Evolutionary conservation across 2,113 vertebrate genomes (phyloP), one percentile per base, ranked within the genome.

Genomic region (Naja naja): DNA sequence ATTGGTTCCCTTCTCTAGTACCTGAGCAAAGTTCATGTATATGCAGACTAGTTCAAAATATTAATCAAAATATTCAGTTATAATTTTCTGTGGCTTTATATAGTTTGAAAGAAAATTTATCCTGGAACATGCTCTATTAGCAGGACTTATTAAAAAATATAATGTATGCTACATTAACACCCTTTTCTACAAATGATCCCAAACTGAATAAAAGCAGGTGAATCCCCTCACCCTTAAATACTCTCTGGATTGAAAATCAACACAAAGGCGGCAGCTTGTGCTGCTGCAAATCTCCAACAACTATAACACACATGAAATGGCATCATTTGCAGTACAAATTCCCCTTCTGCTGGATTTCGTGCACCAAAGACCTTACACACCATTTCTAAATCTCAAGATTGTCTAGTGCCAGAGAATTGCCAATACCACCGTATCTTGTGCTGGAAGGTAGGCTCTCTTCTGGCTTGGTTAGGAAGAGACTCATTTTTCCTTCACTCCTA

Each of bases 151-250:
- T 25, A 39, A 81, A 56, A 11, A 11, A 58, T 64, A n/a, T 16
- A 69, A 39, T 74, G 22, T 16, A 27, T 45, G 60, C 5, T 45
- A 89, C 22, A 88, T 88, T 90, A 34, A 11, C 11, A 23, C 4
- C 34, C 25, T 39, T 90, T 81, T 74, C 49, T 81, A 20, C 47
- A 81, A 90, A 52, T 52, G 20, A 54, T 92, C 81, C 52, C 85
- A 92, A 90, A 85, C 39, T 11, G 43, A 20, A 27, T 34, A 89
- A 56, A 94, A 2, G 53, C 91, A 60, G 30, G 85, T 58, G 85
- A 58, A 64, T 64, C 94, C 49, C 54, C 90, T 94, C 16, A 11
- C 64, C 58, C 60, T 93, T 92, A 56, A 69, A 85, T 43, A 87
- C 23, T 11, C 30, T 93, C 9, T 56, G 45, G 89, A 52, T n/a